These are phyloP conservation scores for Bradypodion ventrale DNA, from an alignment of 2,797 vertebrate genomes.

Conservation along the genomic window DNA sequence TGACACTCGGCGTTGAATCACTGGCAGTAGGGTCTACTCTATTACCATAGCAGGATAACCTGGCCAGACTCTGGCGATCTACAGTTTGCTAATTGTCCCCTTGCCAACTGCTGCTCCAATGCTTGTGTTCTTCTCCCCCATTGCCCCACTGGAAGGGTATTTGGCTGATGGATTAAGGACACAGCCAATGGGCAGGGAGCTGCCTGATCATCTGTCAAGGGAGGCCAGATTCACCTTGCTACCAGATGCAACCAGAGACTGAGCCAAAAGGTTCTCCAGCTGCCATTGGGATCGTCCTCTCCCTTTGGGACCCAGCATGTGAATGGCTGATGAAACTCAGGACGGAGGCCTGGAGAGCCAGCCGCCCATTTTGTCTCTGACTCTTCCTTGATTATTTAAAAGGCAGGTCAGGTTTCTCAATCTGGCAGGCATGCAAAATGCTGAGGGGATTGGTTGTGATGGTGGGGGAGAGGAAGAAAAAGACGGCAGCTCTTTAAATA, in stretches of 20 bases:
- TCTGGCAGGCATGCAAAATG: slow-evolving; percentile 33
- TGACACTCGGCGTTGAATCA: too few relatives aligned
- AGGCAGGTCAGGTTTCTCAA: slow-evolving; percentile 68
- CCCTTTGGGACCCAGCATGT: background rate
- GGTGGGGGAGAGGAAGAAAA: slow-evolving; percentile 22
- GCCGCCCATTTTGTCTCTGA: background rate
- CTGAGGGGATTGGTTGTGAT: slow-evolving; percentile 28
- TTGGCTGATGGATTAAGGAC: background rate
- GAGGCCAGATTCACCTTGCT: background rate
- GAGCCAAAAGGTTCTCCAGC: background rate
- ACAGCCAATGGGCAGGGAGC: background rate
- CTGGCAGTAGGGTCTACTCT: too few relatives aligned
- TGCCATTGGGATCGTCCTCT: background rate
- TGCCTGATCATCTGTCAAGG: background rate
- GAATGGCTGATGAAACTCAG: slow-evolving; percentile 26
- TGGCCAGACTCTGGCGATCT: too few relatives aligned
- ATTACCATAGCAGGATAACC: too few relatives aligned
- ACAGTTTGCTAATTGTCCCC: background rate
- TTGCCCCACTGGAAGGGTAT: background rate
- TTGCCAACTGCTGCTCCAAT: background rate
- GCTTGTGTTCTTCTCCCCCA: background rate
- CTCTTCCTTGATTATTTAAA: slow-evolving; percentile 68
- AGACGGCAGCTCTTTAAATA: slow-evolving; percentile 38
- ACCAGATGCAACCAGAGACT: background rate
- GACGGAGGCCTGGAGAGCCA: background rate